Conservation (phyloP, 1,140 invertebrate genomes). For the Drosophila azteca region DNA sequence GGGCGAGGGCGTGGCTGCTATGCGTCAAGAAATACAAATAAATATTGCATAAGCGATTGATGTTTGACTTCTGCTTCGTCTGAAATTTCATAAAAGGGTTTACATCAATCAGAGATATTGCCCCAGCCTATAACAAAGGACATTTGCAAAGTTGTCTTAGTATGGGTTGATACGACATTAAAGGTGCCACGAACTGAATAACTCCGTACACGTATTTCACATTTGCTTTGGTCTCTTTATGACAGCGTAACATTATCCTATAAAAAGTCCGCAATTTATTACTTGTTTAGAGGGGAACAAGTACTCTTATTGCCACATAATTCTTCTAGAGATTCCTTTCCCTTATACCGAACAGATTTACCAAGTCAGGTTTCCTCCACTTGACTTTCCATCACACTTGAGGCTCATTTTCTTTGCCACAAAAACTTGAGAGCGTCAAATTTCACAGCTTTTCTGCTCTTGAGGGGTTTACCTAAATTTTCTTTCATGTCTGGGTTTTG, state of each 20-base stretch:
- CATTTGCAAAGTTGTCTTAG: too few relatives aligned
- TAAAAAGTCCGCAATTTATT: constrained; percentile 25
- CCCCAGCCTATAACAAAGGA: constrained; percentile 1
- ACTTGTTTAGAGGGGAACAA: constrained; percentile 43
- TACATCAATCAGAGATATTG: background rate
- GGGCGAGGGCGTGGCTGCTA: background rate
- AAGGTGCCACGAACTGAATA: constrained; percentile 4
- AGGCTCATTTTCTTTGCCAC: constrained; percentile 34
- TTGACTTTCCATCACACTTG: constrained; percentile 24
- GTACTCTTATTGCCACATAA: constrained; percentile 25
- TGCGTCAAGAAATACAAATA: constrained; percentile 16
- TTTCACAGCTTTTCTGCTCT: constrained; percentile 33
- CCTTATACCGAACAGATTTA: constrained; percentile 16
- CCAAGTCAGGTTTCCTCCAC: constrained; percentile 6
- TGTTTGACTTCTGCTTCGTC: constrained; percentile 6
- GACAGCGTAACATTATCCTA: constrained; percentile 11
- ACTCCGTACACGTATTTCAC: constrained; percentile 11
- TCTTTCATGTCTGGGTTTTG: too few relatives aligned
- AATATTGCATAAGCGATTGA: constrained; percentile 36
- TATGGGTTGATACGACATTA: background rate
- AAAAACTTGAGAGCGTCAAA: constrained; percentile 39
- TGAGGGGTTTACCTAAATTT: too few relatives aligned
- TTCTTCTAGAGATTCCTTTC: constrained; percentile 2
- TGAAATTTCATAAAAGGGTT: background rate
- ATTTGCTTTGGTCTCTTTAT: constrained; percentile 25